phyloP scores from a whole-genome alignment of 2,113 vertebrate genomes.

The Cisticola juncidis region DNA sequence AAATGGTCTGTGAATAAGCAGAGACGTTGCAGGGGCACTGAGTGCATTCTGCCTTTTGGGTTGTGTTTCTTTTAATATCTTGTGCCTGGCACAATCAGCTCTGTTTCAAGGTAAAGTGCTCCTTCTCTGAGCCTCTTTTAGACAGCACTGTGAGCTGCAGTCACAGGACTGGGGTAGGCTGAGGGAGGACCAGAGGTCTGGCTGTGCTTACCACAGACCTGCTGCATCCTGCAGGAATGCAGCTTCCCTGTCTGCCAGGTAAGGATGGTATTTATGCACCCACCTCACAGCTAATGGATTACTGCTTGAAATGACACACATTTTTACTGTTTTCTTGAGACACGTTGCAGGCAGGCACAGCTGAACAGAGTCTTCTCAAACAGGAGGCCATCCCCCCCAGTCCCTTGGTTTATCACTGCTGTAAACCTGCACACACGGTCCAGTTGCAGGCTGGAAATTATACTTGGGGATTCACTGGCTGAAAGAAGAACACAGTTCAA shows the following conservation, averaged over 20 bases:
- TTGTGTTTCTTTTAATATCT: background rate
- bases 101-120: slow-evolving; percentile 18
- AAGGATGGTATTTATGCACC: background rate
- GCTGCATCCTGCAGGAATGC: background rate
- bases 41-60: background rate
- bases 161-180: background rate
- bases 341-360: rapidly evolving
- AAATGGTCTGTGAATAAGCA: slow-evolving; percentile 9
- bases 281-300: background rate
- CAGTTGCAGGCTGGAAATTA: background rate
- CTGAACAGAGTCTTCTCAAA: background rate
- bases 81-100: background rate
- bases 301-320: background rate
- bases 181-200: background rate
- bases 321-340: background rate
- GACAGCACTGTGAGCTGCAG: background rate
- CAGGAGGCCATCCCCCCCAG: background rate
- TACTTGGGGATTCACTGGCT: background rate
- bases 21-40: background rate
- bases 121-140: background rate
- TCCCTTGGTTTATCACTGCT: background rate
- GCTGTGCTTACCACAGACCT: background rate
- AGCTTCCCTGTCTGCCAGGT: background rate
- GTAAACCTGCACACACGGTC: background rate
- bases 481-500: background rate